A percentile compares a stretch with the other conserved stretches of the same genome.
phyloP scores from a whole-genome alignment of 2,797 vertebrate genomes.

The Myotis planiceps region DNA sequence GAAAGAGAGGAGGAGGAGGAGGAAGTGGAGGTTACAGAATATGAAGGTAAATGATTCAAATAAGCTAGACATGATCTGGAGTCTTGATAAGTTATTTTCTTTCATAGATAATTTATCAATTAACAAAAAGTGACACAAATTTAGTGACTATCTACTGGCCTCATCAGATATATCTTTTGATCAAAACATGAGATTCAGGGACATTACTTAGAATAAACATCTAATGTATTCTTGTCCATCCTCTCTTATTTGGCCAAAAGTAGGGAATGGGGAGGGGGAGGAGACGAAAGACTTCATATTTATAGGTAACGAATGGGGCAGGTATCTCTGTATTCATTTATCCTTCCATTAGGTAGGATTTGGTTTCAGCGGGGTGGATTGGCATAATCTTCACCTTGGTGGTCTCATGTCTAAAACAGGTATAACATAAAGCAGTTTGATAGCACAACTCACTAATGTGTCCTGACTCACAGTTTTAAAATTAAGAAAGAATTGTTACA shows the following conservation, averaged over 20 bases:
- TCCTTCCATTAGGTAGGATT: not conserved
- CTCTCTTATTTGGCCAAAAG: not conserved
- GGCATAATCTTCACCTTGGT: not conserved
- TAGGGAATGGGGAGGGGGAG: not conserved
- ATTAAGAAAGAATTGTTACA: not conserved
- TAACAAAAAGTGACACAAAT: not conserved
- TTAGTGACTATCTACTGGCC: not conserved
- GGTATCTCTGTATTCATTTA: not conserved
- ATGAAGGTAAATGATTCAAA: constrained; percentile 75
- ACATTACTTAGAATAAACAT: not conserved
- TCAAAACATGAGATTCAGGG: not conserved
- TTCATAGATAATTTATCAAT: not conserved
- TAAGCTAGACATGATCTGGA: not conserved
- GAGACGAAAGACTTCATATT: not conserved
- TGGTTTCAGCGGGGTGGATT: not conserved
- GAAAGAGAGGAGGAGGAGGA: constrained; percentile 82
- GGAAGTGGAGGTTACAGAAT: constrained; percentile 78
- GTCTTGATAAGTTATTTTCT: not conserved
- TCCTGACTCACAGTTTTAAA: constrained; percentile 28
- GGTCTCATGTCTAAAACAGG: not conserved
- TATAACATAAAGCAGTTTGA: not conserved
- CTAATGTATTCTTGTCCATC: not conserved
- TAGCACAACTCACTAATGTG: not conserved
- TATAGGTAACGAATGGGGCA: not conserved
- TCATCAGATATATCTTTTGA: not conserved